A percentile compares a stretch with the other conserved stretches of the same genome.
These are phyloP conservation scores for Euleptes europaea DNA, from an alignment of 2,113 vertebrate genomes.

Conservation along the genomic window DNA sequence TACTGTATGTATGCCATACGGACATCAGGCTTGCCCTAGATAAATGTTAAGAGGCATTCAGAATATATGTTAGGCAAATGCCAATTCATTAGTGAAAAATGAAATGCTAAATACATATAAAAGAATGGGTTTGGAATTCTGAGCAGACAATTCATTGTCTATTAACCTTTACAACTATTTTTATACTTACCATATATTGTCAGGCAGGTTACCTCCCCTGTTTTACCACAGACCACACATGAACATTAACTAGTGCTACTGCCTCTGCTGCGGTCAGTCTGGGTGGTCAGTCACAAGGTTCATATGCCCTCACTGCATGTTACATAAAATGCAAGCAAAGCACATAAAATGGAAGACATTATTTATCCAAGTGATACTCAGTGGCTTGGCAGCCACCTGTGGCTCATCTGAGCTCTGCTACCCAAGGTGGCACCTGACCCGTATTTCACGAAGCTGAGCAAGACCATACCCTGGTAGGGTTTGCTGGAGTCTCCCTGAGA, in stretches of 20 bases:
- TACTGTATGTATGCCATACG: constrained; percentile 92
- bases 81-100: not conserved
- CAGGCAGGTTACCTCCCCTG: rapidly evolving
- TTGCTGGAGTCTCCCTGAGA: no score
- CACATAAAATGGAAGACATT: not conserved
- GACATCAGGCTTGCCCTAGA: constrained; percentile 86
- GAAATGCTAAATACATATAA: not conserved
- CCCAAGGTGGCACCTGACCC: no score
- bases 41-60: constrained; percentile 8
- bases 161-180: not conserved
- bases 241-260: not conserved
- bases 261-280: not conserved
- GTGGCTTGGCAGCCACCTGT: no score
- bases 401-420: no score
- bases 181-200: not conserved
- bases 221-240: not conserved
- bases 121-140: not conserved
- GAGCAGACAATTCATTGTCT: not conserved
- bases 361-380: not conserved
- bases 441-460: no score
- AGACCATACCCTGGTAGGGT: no score
- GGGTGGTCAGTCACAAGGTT: no score
- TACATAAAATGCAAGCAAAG: not conserved
- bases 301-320: not conserved
- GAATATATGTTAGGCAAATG: not conserved